Percentiles rank a stretch among this genome's conserved stretches.
phyloP scores from a whole-genome alignment of 2,797 vertebrate genomes.

The Pseudochaenichthys georgianus region DNA sequence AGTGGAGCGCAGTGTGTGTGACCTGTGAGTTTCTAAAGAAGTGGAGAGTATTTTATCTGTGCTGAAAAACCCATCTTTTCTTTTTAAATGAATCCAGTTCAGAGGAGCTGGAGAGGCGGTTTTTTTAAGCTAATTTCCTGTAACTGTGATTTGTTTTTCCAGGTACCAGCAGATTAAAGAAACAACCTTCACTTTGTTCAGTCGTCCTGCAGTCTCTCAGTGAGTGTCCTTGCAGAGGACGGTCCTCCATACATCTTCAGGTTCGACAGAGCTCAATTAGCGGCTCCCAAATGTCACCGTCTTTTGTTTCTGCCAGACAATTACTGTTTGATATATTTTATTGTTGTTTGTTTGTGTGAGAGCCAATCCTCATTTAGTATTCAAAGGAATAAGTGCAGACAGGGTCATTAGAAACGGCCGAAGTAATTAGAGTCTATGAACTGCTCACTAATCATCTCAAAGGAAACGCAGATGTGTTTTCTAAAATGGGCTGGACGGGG shows the following conservation, averaged over 20 bases:
- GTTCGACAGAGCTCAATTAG: constrained; percentile 69
- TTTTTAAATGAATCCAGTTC: constrained; percentile 26
- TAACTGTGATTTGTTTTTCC: neutral
- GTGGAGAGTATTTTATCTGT: constrained; percentile 1
- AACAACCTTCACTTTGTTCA: neutral
- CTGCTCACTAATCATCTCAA: constrained; percentile 34
- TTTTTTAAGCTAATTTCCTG: constrained; percentile 22
- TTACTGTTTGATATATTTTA: constrained; percentile 70
- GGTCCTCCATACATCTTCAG: constrained; percentile 65
- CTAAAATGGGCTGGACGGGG: no score
- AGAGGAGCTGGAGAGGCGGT: neutral
- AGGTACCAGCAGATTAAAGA: constrained; percentile 28
- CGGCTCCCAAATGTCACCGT: constrained; percentile 63
- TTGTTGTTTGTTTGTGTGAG: constrained; percentile 54
- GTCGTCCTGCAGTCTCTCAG: constrained; percentile 6
- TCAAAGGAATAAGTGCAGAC: constrained; percentile 53
- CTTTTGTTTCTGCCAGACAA: constrained; percentile 62
- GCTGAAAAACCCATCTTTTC: constrained; percentile 5
- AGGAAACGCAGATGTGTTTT: neutral
- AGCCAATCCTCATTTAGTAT: constrained; percentile 51
- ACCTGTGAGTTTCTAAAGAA: constrained; percentile 4
- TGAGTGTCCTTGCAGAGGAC: constrained; percentile 56
- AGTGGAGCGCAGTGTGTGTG: neutral
- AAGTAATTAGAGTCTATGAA: constrained; percentile 47
- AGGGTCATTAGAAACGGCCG: constrained; percentile 34